Base-by-base conservation (phyloP, 2,888 invertebrate genomes). In the Drosophila tripunctata region DNA sequence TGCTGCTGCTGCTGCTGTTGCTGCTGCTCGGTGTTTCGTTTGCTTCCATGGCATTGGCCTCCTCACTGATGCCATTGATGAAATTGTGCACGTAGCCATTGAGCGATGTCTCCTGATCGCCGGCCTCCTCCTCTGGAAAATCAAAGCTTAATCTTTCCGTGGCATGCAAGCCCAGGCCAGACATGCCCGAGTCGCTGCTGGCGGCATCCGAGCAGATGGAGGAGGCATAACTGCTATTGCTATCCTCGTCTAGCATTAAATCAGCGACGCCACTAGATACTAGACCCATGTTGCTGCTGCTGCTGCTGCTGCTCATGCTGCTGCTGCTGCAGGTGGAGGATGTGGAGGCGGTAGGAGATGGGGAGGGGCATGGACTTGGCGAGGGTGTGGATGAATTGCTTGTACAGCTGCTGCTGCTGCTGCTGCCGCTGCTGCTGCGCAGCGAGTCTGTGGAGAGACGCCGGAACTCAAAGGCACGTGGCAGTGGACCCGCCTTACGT, bases 401-500 rank as follows among this genome's bases (percentile, higher is more conserved):
- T n/a, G n/a, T n/a, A n/a, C n/a, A n/a, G n/a, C n/a, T n/a, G 30
- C 27, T 27, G 4, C 15, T 3, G 19, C 66, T n/a, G 92, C 77
- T 78, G 86, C 77, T 58, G 64, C 27, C 3, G 72, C 77, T 40
- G 71, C 71, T 21, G 65, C 68, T 47, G 67, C 82, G 51, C 75
- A 67, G 0, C 17, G 78, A 66, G 48, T 91, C 91, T 8, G 87
- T 88, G 21, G 91, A 90, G 10, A 89, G 86, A 10, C 92, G 90
- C 5, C 91, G 87, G 48, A 91, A 91, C 10, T 91, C 85, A 40
- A 89, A 91, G 71, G 93, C 93, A 66, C 92, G 92, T 4, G 94
- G 93, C 67, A 94, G 91, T 0, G 94, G 94, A 1, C 94, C 94
- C 17, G 94, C 93, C 89, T 93, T 93, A 45, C 94, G 90, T 85